A percentile compares a stretch with the other conserved stretches of the same genome.
Evolutionary conservation across 1,140 invertebrate genomes (phyloP).

Genomic region (Scaptomyza montana): DNA sequence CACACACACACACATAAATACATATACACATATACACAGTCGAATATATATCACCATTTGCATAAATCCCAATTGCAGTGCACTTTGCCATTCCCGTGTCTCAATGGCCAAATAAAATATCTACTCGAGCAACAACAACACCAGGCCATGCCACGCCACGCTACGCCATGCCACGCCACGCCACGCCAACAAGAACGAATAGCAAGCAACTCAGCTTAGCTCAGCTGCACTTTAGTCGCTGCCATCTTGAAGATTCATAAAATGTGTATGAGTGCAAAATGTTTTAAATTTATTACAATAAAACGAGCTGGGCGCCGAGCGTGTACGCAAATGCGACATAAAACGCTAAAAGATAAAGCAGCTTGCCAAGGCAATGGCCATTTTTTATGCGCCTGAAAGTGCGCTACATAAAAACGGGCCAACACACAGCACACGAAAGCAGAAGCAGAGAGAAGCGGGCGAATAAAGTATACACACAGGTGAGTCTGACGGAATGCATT

Average conservation of each 20-base stretch:
- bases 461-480: slow-evolving; percentile 35
- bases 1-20: not conserved
- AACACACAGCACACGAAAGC: slow-evolving; percentile 1
- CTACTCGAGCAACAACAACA: slow-evolving; percentile 28
- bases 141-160: no score
- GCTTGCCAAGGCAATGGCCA: slow-evolving; percentile 63
- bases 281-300: slow-evolving; percentile 82
- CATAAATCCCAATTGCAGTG: slow-evolving; percentile 81
- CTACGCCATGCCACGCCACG: not conserved
- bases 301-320: slow-evolving; percentile 67
- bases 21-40: slow-evolving; percentile 10
- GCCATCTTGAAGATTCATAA: slow-evolving; percentile 75
- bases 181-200: slow-evolving; percentile 18
- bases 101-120: slow-evolving; percentile 82
- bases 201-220: slow-evolving; percentile 42
- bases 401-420: slow-evolving; percentile 65
- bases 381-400: slow-evolving; percentile 79
- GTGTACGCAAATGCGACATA: slow-evolving; percentile 79
- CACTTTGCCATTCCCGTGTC: slow-evolving; percentile 70
- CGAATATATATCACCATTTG: slow-evolving; percentile 73
- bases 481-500: slow-evolving; percentile 65
- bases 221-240: slow-evolving; percentile 67
- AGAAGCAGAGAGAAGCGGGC: not conserved
- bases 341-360: slow-evolving; percentile 78
- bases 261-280: slow-evolving; percentile 81